Percentiles rank a stretch among this genome's conserved stretches.
Evolutionary conservation across 2,113 vertebrate genomes (phyloP).

Genomic region (Malurus cyaneus): DNA sequence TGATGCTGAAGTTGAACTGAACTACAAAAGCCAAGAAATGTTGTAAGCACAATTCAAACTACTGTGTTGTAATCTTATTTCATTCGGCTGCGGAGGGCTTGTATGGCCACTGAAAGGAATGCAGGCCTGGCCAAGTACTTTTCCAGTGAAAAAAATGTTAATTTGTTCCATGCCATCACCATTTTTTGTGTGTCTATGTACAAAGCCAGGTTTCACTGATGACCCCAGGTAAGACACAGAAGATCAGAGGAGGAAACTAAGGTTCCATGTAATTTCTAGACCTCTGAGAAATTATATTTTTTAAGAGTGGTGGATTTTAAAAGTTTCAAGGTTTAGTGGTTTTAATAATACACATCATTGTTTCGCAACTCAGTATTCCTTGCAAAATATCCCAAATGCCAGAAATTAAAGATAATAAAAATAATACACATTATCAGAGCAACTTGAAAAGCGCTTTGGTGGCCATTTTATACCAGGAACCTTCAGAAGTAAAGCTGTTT

Average conservation of each 20-base stretch:
- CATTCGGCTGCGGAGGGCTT: background rate
- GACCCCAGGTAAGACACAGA: background rate
- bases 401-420: background rate
- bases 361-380: background rate
- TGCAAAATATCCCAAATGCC: background rate
- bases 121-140: background rate
- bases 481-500: background rate
- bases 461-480: background rate
- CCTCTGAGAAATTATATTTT: background rate
- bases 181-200: background rate
- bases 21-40: slow-evolving; percentile 16
- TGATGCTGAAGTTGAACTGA: slow-evolving; percentile 13
- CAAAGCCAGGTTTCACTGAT: background rate
- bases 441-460: background rate
- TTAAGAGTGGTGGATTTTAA: background rate
- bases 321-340: background rate
- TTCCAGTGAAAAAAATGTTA: background rate
- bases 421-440: background rate
- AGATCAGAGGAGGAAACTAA: background rate
- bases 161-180: background rate
- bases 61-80: slow-evolving; percentile 26
- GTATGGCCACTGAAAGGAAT: background rate
- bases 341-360: background rate
- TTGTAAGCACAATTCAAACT: slow-evolving; percentile 3
- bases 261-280: background rate